These are phyloP conservation scores for Dyspetes luteomarginatus DNA, from an alignment of 2,888 invertebrate genomes.

Conservation along the genomic window DNA sequence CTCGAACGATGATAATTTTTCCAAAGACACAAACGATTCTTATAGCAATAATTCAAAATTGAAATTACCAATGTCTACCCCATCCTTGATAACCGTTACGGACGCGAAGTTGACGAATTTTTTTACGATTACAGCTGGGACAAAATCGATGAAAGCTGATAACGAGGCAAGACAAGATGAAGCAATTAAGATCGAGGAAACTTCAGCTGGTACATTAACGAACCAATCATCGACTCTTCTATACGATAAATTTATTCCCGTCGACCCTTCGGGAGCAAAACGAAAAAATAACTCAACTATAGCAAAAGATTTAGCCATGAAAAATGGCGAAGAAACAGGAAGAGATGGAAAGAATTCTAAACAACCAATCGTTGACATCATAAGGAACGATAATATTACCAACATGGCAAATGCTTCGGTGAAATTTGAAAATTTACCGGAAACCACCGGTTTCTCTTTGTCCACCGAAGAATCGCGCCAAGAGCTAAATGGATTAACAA, in stretches of 20 bases:
- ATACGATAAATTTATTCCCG: neutral
- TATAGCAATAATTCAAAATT: neutral
- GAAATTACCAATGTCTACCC: neutral
- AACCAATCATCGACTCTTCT: neutral
- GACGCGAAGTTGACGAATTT: neutral
- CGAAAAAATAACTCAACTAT: neutral
- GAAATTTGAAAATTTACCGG: conserved; percentile 1
- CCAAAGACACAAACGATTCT: no score
- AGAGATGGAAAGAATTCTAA: neutral
- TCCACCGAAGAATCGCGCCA: no score
- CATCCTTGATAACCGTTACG: neutral
- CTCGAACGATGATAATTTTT: neutral
- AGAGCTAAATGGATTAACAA: neutral
- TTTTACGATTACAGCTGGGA: no score
- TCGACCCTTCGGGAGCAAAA: neutral
- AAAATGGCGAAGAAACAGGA: neutral
- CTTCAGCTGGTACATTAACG: neutral
- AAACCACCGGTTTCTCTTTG: no score
- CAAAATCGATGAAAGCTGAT: no score
- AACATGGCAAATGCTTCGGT: neutral
- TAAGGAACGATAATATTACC: neutral
- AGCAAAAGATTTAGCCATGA: neutral
- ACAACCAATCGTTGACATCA: neutral
- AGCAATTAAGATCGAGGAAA: neutral
- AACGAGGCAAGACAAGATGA: neutral